Evolutionary conservation across 2,797 vertebrate species (phyloP).

Genomic region (Myiotriccus ornatus): DNA sequence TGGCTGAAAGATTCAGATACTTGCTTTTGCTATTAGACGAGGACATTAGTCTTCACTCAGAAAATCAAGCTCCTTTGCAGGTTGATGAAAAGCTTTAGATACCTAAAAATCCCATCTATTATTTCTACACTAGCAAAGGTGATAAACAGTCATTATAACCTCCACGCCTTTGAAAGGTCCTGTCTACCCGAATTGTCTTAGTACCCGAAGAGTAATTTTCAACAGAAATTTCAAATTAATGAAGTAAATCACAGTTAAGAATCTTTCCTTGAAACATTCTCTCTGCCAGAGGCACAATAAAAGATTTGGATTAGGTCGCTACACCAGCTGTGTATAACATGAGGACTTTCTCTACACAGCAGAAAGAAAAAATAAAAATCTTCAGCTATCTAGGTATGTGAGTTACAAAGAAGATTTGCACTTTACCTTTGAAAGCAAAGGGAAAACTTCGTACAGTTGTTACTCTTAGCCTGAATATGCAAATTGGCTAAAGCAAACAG

Average conservation of each 20-base stretch:
- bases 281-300: not conserved
- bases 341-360: not conserved
- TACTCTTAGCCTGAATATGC: not conserved
- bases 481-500: not conserved
- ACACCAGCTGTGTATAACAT: not conserved
- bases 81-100: not conserved
- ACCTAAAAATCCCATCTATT: not conserved
- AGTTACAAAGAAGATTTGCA: not conserved
- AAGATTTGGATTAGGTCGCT: not conserved
- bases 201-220: not conserved
- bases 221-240: not conserved
- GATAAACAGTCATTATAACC: not conserved
- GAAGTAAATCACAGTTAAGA: not conserved
- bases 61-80: not conserved
- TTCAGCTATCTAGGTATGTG: not conserved
- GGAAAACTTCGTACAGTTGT: not conserved
- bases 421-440: not conserved
- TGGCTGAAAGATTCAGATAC: not conserved
- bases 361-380: not conserved
- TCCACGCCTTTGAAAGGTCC: not conserved
- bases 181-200: fast-evolving
- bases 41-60: not conserved
- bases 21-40: not conserved
- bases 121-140: not conserved
- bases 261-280: not conserved